These are phyloP conservation scores for Gasterosteus aculeatus DNA, from an alignment of 2,113 vertebrate species.

Conservation along the genomic window DNA sequence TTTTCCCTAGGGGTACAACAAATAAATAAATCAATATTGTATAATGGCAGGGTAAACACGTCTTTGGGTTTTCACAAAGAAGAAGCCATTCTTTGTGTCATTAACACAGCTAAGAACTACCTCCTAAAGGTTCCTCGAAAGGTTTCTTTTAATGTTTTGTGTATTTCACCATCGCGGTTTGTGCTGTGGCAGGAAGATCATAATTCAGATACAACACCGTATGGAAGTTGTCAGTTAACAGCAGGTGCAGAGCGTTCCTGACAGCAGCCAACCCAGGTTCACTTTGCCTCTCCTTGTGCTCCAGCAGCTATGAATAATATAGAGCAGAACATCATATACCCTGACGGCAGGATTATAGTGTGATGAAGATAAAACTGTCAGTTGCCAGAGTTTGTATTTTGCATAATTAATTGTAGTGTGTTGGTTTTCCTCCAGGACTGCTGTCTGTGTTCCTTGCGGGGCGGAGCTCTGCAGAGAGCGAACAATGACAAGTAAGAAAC, in stretches of 20 bases:
- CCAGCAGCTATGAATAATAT: not conserved
- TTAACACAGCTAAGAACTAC: not conserved
- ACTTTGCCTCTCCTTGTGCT: not conserved
- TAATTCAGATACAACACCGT: not conserved
- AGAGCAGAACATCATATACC: not conserved
- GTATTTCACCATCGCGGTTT: not conserved
- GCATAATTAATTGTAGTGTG: not conserved
- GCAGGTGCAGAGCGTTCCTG: not conserved
- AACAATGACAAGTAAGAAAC: constrained; percentile 93
- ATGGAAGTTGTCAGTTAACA: not conserved
- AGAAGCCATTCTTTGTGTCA: not conserved
- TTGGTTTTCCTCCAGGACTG: constrained; percentile 85
- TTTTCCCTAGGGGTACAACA: too few species aligned
- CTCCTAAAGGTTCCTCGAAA: too few species aligned
- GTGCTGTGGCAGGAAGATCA: not conserved
- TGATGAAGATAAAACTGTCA: not conserved
- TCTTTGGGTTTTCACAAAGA: not conserved
- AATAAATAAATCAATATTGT: too few species aligned
- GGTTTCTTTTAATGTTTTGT: not conserved
- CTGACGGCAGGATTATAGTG: not conserved
- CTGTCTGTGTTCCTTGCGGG: constrained; percentile 94
- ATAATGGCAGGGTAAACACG: too few species aligned
- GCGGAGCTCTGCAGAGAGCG: constrained; percentile 94
- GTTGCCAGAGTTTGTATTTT: not conserved
- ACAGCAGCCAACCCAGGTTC: constrained; percentile 7